Conservation (phyloP, 2,797 vertebrate species). For the Selene dorsalis region DNA sequence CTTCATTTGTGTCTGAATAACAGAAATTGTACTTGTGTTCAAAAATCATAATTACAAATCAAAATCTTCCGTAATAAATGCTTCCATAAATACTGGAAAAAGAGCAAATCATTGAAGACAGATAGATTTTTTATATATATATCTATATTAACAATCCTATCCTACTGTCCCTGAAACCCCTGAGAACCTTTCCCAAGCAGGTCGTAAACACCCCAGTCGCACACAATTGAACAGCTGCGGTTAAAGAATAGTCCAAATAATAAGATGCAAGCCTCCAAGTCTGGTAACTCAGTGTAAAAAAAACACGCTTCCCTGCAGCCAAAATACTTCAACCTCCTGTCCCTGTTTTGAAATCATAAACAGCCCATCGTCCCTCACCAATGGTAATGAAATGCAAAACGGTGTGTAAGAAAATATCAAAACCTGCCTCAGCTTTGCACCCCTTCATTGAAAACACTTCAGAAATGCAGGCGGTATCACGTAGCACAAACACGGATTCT, state of each 20-base stretch:
- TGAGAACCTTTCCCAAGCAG: slow-evolving; percentile 70
- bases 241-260: slow-evolving; percentile 88
- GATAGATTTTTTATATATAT: not conserved
- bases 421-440: slow-evolving; percentile 51
- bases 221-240: slow-evolving; percentile 83
- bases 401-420: slow-evolving; percentile 69
- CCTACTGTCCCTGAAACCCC: slow-evolving; percentile 29
- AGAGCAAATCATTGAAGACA: not conserved
- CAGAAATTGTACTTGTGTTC: not conserved
- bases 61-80: not conserved
- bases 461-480: slow-evolving; percentile 78
- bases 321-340: slow-evolving; percentile 82
- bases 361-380: slow-evolving; percentile 70
- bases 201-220: slow-evolving; percentile 79
- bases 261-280: slow-evolving; percentile 82
- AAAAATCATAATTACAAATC: not conserved
- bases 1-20: not conserved
- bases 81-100: not conserved
- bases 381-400: slow-evolving; percentile 84
- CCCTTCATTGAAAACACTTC: slow-evolving; percentile 65
- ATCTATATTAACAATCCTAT: slow-evolving; percentile 11
- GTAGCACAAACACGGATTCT: slow-evolving; percentile 80
- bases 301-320: slow-evolving; percentile 81
- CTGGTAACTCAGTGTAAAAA: slow-evolving; percentile 86
- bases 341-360: slow-evolving; percentile 83